Base-by-base conservation (phyloP, 2,888 invertebrate genomes). In the Magallana nippona region DNA sequence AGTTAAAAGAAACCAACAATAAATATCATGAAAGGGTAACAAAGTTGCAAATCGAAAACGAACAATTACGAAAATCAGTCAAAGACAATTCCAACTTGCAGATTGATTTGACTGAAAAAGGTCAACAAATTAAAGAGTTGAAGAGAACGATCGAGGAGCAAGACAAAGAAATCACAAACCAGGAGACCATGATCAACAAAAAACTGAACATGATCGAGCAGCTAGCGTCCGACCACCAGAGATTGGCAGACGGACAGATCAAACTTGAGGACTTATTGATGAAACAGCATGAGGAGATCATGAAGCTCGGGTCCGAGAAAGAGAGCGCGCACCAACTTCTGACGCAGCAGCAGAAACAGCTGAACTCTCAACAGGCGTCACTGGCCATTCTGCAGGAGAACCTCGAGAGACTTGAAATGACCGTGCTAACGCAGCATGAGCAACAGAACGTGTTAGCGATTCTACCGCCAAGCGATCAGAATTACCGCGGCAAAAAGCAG, bases 1-100 rank as follows among this genome's bases (percentile, higher is more conserved):
- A 84, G 62, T 77, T 90, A 57, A 83, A 88, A 27, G 90, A 90
- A 56, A 89, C 90, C 22, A 90, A 90, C 71, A 90, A 89, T 80
- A 88, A 88, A 81, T 90, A 88, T 56, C 88, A 88, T n/a, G 89
- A 90, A 85, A 88, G 88, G 79, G 88, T 90, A 2, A 89, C 89
- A 22, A 88, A 88, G 79, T 83, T 90, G 56, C 90, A 90, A 85
- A 89, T 90, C 57, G 90, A 90, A 85, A 90, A 89, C 57, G 89
- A 89, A 80, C 87, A 88, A 44, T 78, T 90, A 77, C 79, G 89
- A 22, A 86, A 87, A 79, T 78, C 84, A 11, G 82, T 83, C 15
- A 87, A 86, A 57, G 90, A 90, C 62, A 87, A 86, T 77, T 82
- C 84, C 19, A 87, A 88, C 78, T 55, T 90, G 55, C 88, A 90